Base-by-base conservation (phyloP, 2,888 invertebrate species). In the Dorcus hopei region DNA sequence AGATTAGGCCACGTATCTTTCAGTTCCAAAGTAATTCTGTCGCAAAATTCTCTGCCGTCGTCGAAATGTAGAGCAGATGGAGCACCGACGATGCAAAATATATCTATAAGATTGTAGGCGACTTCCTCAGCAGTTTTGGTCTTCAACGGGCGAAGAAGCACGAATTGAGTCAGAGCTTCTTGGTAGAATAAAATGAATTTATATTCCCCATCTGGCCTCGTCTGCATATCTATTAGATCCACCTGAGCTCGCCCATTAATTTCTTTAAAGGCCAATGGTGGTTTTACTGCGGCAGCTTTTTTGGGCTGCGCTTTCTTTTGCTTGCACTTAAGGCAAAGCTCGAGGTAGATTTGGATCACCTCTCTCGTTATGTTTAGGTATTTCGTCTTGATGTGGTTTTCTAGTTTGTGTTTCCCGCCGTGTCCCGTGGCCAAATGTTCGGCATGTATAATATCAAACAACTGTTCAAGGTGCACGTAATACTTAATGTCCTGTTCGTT, bases 1-100 rank as follows among this genome's bases (percentile, higher is more conserved):
- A 55, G 41, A 52, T 63, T 69, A 19, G 65, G 59, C 74, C 75
- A 76, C 60, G 69, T 64, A 9, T 3, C 9, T 39, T 62, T 63
- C 74, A 63, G 4, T 52, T 60, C 54, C 9, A 38, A 26, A 39
- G 65, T 59, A 14, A 65, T 43, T 43, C 58, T 59, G 33, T 65
- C 61, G n/a, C 51, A 56, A 53, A 69, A 66, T 45, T 66, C 63
- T 33, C 59, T 48, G 9, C 64, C 67, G 58, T 66, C 68, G 45
- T 66, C 62, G 33, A 43, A 57, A 38, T 65, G 65, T 38, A 68
- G 47, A n/a, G 40, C 9, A 9, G 38, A 11, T 80, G 54, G 33
- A 6, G 38, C 54, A 50, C 64, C 64, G 16, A 66, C 57, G 11
- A 63, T 45, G 38, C 49, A 52, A 49, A 67, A 68, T 16, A 66